Evolutionary conservation across 2,797 vertebrate genomes (phyloP).

Genomic region (Mionectes olivaceus): DNA sequence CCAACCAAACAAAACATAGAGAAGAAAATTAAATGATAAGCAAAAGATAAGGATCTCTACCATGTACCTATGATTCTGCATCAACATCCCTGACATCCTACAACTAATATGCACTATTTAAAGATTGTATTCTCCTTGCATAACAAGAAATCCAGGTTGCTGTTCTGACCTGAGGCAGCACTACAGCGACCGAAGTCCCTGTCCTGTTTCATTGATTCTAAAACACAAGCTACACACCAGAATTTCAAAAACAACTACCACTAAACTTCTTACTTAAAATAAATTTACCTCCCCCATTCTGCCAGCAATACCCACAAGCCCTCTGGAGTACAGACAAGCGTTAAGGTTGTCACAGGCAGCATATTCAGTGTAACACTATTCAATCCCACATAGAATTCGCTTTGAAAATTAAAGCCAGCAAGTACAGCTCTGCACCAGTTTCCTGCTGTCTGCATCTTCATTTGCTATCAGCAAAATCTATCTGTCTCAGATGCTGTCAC

Average conservation of each 20-base stretch:
- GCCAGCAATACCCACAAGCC: neutral
- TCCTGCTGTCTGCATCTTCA: slow-evolving; percentile 70
- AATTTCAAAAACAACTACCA: neutral
- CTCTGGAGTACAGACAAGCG: neutral
- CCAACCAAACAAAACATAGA: neutral
- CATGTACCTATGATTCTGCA: neutral
- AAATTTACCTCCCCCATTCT: neutral
- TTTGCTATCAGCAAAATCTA: slow-evolving; percentile 47
- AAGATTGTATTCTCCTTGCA: neutral
- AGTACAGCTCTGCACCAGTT: slow-evolving; percentile 54
- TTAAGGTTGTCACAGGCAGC: neutral
- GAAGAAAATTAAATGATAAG: neutral
- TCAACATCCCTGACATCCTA: neutral
- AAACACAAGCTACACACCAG: neutral
- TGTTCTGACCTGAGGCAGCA: neutral
- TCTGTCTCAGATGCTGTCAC: neutral
- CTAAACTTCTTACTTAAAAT: neutral
- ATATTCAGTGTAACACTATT: neutral
- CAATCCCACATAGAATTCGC: neutral
- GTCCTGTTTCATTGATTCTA: neutral
- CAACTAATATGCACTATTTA: neutral
- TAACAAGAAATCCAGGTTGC: neutral
- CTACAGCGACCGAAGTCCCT: neutral
- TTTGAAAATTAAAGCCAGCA: slow-evolving; percentile 41
- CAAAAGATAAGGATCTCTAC: neutral